Conservation (phyloP, 2,888 invertebrate genomes). For the Lamellibrachia satsuma region DNA sequence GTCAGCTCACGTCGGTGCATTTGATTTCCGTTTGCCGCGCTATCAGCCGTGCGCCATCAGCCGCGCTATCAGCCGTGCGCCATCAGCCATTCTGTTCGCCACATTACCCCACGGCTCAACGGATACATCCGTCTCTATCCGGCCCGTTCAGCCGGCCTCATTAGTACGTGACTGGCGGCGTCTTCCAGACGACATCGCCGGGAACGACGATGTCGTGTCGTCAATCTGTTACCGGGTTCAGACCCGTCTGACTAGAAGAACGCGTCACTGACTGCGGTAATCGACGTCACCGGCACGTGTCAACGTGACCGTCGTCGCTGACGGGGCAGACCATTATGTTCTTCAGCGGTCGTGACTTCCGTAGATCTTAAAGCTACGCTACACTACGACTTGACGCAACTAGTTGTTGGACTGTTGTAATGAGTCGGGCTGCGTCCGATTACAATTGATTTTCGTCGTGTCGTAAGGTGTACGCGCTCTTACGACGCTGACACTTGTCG, state of each 20-base stretch:
- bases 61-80: not conserved
- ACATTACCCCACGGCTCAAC: not conserved
- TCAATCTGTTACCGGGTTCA: not conserved
- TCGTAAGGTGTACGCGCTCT: no score
- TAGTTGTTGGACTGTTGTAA: no score
- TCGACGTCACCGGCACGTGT: not conserved
- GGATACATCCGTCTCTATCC: not conserved
- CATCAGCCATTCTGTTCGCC: not conserved
- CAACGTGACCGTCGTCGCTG: not conserved
- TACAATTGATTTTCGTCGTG: no score
- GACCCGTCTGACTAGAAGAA: not conserved
- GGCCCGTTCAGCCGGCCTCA: constrained; percentile 3
- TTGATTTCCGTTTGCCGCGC: not conserved
- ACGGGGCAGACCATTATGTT: not conserved
- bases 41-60: not conserved
- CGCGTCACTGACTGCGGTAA: not conserved
- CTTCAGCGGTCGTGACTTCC: not conserved
- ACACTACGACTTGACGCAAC: no score
- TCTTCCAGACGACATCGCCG: not conserved
- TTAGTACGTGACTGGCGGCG: not conserved
- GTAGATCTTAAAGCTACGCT: not conserved
- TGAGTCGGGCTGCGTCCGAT: no score
- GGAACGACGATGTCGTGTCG: not conserved
- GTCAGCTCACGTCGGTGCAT: no score
- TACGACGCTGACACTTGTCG: no score